phyloP scores from a whole-genome alignment of 2,113 vertebrate species.

The Glaucidium brasilianum region DNA sequence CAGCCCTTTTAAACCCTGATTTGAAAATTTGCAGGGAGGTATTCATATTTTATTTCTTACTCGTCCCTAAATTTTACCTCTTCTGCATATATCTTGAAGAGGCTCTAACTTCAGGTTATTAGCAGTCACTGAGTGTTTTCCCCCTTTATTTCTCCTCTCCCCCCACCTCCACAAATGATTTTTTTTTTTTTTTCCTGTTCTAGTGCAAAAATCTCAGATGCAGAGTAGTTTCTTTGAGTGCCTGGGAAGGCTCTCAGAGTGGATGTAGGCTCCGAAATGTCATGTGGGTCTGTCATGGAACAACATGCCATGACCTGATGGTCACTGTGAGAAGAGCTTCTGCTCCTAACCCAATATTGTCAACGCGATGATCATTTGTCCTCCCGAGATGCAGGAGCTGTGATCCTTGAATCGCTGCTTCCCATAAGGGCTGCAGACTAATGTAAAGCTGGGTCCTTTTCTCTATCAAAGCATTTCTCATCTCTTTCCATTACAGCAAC shows the following conservation, averaged over 20 bases:
- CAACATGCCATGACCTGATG: accelerated
- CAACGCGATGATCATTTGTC: accelerated
- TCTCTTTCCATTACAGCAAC: neutral
- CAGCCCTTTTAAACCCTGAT: neutral
- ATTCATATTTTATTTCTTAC: neutral
- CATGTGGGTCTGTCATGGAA: accelerated
- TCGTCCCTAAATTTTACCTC: neutral
- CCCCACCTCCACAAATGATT: accelerated
- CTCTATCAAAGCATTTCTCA: neutral
- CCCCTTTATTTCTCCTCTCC: neutral
- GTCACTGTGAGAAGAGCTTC: neutral
- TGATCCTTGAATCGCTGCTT: accelerated
- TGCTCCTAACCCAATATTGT: neutral
- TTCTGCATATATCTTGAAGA: neutral
- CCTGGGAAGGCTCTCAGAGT: neutral
- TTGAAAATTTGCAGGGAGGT: neutral
- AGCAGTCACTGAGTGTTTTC: neutral
- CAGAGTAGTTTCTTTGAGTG: neutral
- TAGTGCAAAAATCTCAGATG: neutral
- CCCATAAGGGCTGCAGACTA: neutral
- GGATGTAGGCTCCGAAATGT: neutral
- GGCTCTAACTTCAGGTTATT: neutral
- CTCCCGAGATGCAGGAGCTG: neutral
- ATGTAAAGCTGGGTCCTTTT: neutral
- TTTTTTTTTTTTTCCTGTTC: neutral